Conservation (phyloP, 1,140 invertebrate species). For the Agrypnia vestita region DNA sequence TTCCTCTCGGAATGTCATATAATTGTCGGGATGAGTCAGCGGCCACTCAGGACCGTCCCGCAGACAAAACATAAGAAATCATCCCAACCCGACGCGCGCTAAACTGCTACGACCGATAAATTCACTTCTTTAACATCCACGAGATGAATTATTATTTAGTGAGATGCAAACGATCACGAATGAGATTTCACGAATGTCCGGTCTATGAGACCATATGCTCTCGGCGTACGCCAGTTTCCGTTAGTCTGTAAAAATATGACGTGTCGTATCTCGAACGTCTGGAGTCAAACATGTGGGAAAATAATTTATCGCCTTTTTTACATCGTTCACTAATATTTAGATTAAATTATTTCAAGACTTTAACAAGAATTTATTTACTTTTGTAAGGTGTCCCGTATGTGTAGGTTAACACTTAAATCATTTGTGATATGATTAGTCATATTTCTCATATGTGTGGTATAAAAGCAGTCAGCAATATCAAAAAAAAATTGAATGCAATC, state of each 20-base stretch:
- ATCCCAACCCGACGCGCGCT: slow-evolving; percentile 9
- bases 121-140: slow-evolving; percentile 29
- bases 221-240: slow-evolving; percentile 11
- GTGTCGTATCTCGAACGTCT: slow-evolving; percentile 19
- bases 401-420: too few species aligned
- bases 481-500: too few species aligned
- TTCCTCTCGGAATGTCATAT: slow-evolving; percentile 20
- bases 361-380: too few species aligned
- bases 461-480: too few species aligned
- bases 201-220: slow-evolving; percentile 20
- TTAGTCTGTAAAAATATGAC: slow-evolving; percentile 13
- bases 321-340: too few species aligned
- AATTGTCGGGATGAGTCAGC: slow-evolving; percentile 17
- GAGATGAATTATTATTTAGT: slow-evolving; percentile 37
- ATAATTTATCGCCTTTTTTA: background rate
- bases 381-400: too few species aligned
- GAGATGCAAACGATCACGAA: slow-evolving; percentile 33
- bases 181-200: slow-evolving; percentile 44
- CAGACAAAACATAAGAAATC: slow-evolving; percentile 49
- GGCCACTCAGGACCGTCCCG: slow-evolving; percentile 6
- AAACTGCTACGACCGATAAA: slow-evolving; percentile 34
- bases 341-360: too few species aligned
- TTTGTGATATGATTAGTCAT: too few species aligned
- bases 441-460: too few species aligned
- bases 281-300: slow-evolving; percentile 25